Evolutionary conservation across 2,888 invertebrate species (phyloP).

Genomic region (Lasioglossum figueresi): DNA sequence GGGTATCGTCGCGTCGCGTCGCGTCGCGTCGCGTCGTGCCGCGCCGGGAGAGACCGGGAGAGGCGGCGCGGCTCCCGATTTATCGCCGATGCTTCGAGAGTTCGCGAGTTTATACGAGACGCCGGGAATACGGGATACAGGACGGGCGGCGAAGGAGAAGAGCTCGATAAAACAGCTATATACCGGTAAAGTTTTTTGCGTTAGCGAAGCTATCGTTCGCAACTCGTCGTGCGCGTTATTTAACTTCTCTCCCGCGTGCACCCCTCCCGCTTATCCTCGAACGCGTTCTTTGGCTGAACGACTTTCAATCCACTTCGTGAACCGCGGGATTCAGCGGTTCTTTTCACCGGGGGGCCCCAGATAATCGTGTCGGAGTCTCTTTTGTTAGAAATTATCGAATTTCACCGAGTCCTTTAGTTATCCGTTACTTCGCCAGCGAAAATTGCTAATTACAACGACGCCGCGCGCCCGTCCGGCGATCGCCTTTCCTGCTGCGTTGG

Average conservation of each 20-base stretch:
- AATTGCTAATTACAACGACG: not conserved
- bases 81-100: conserved; percentile 43
- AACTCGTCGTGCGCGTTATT: conserved; percentile 37
- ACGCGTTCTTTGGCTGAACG: conserved; percentile 23
- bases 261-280: not conserved
- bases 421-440: not conserved
- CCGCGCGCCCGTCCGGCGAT: not conserved
- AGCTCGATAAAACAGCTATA: conserved; percentile 46
- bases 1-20: not conserved
- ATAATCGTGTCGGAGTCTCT: not conserved
- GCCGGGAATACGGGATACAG: conserved; percentile 19
- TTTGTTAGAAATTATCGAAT: conserved; percentile 9
- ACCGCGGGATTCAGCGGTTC: conserved; percentile 6
- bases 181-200: conserved; percentile 41
- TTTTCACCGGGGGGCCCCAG: not conserved
- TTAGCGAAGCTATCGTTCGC: conserved; percentile 33
- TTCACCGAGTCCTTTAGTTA: not conserved
- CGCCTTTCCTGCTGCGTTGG: not conserved
- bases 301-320: conserved; percentile 24
- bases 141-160: conserved; percentile 25
- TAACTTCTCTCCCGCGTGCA: not conserved
- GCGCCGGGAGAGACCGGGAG: no score
- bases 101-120: conserved; percentile 24
- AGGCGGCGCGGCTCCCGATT: conserved; percentile 17
- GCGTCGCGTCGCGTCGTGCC: no score